Evolutionary conservation across 2,888 invertebrate genomes (phyloP).

Genomic region (Alsophila aescularia): DNA sequence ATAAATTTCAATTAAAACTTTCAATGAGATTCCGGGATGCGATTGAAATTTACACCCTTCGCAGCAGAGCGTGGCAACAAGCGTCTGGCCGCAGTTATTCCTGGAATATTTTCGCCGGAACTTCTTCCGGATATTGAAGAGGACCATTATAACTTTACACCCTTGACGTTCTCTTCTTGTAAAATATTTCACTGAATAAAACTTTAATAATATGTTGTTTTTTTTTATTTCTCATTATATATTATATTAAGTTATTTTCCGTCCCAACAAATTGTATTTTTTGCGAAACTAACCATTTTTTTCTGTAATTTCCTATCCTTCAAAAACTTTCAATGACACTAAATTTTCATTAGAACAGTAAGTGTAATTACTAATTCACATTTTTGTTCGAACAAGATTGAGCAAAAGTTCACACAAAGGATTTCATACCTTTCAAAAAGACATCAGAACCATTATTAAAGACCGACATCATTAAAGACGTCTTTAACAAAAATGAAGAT

Average conservation of each 20-base stretch:
- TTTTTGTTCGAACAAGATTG: conserved; percentile 30
- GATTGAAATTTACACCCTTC: neutral
- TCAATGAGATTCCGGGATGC: neutral
- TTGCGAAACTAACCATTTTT: no score
- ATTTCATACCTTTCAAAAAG: conserved; percentile 44
- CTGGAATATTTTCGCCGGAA: neutral
- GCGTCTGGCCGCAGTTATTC: conserved; percentile 12
- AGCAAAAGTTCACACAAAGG: conserved; percentile 50
- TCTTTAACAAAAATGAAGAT: conserved; percentile 31
- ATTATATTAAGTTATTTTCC: no score
- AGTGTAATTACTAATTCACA: conserved; percentile 22
- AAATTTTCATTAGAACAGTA: conserved; percentile 41
- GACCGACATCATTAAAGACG: conserved; percentile 37
- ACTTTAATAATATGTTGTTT: no score
- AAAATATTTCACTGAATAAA: conserved; percentile 55
- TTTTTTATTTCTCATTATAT: no score
- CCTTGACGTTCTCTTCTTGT: conserved; percentile 52
- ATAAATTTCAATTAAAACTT: conserved; percentile 9
- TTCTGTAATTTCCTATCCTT: no score
- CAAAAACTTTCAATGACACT: no score
- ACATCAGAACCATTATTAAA: conserved; percentile 42
- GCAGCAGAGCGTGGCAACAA: neutral
- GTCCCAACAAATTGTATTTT: no score
- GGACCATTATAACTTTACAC: conserved; percentile 61
- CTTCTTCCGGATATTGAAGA: conserved; percentile 17